These are phyloP conservation scores for Drosophila parthenogenetica DNA, from an alignment of 2,888 invertebrate species.

Conservation along the genomic window DNA sequence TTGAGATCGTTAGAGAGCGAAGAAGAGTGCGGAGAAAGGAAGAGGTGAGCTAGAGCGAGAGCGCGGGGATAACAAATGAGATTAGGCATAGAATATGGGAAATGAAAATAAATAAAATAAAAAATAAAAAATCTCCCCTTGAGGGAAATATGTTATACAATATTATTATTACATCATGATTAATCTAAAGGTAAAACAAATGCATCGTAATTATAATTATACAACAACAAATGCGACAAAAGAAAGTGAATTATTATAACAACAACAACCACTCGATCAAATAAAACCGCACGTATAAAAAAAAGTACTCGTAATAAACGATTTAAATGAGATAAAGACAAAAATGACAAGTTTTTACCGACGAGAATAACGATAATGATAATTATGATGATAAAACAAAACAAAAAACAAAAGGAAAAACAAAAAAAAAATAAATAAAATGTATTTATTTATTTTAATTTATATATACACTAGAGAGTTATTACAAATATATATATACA, in stretches of 20 bases:
- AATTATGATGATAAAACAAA: conserved; percentile 48
- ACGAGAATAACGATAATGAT: conserved; percentile 69
- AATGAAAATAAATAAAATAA: conserved; percentile 26
- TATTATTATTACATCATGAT: conserved; percentile 70
- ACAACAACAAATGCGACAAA: conserved; percentile 46
- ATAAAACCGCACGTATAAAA: conserved; percentile 50
- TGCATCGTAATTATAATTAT: conserved; percentile 67
- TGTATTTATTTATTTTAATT: conserved; percentile 85
- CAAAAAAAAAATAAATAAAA: conserved; percentile 72
- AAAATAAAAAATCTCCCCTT: conserved; percentile 11
- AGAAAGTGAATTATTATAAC: conserved; percentile 26
- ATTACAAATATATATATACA: conserved; percentile 83
- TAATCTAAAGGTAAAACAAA: conserved; percentile 60
- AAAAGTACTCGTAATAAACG: conserved; percentile 56
- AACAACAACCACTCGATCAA: conserved; percentile 62
- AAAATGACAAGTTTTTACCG: conserved; percentile 69
- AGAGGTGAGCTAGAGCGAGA: not conserved
- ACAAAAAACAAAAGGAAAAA: conserved; percentile 38
- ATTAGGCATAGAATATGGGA: conserved; percentile 61
- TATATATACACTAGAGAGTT: conserved; percentile 85
- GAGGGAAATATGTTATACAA: conserved; percentile 72
- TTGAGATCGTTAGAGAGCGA: conserved; percentile 55
- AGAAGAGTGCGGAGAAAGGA: not conserved
- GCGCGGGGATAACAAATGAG: conserved; percentile 37
- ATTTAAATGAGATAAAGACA: conserved; percentile 74